Conservation (phyloP, 2,888 invertebrate species). For the Drosophila antonietae region DNA sequence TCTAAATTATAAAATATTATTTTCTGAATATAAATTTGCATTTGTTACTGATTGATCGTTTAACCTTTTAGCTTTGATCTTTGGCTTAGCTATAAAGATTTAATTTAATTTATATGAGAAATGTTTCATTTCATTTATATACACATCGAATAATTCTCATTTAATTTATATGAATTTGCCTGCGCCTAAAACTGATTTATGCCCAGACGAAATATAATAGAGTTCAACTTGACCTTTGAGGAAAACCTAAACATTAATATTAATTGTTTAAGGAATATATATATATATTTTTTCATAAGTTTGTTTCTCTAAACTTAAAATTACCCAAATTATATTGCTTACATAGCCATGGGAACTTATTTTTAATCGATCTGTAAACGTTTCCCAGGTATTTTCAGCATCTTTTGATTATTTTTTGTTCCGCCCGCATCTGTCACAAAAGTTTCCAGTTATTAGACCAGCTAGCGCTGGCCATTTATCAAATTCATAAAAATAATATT, state of each 20-base stretch:
- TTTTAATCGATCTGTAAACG: constrained; percentile 36
- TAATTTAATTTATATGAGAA: too few relatives aligned
- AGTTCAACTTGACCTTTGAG: not conserved
- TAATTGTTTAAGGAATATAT: not conserved
- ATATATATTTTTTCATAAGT: not conserved
- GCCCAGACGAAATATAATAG: not conserved
- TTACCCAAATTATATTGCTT: not conserved
- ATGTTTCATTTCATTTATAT: not conserved
- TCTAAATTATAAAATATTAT: too few relatives aligned
- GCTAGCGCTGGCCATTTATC: constrained; percentile 67
- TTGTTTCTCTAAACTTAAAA: not conserved
- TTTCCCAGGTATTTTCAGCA: constrained; percentile 34
- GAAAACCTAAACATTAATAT: not conserved
- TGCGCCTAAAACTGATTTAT: not conserved
- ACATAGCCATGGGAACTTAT: constrained; percentile 22
- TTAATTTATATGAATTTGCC: not conserved
- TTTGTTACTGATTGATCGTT: not conserved
- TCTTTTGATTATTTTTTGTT: constrained; percentile 7
- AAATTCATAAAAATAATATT: constrained; percentile 73
- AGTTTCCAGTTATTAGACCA: constrained; percentile 67
- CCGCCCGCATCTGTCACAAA: constrained; percentile 50
- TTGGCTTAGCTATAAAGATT: not conserved
- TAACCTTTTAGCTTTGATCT: not conserved
- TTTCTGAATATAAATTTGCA: not conserved
- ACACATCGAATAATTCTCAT: not conserved